phyloP scores from a whole-genome alignment of 2,797 vertebrate genomes.

The Pygocentrus nattereri region DNA sequence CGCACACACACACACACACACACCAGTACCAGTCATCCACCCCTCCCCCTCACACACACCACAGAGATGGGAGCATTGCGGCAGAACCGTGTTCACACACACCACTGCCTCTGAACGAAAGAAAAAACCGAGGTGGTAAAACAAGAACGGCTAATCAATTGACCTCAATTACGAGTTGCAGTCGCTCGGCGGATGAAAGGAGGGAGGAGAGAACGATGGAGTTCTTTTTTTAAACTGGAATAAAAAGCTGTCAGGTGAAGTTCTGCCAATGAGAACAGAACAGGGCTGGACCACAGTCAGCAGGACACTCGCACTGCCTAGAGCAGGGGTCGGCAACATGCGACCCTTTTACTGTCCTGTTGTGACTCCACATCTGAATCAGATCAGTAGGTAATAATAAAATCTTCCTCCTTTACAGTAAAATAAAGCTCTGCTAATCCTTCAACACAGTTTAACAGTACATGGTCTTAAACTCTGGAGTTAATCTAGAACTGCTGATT shows the following conservation, averaged over 20 bases:
- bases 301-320: background rate
- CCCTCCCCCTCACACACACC: constrained; percentile 8
- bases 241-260: background rate
- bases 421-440: no score
- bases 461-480: no score
- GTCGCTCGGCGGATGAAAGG: constrained; percentile 10
- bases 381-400: no score
- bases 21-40: background rate
- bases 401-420: no score
- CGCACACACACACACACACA: constrained; percentile 37
- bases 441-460: no score
- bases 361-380: no score
- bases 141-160: constrained; percentile 48
- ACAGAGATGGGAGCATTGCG: constrained; percentile 49
- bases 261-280: background rate
- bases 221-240: background rate
- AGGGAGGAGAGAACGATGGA: background rate
- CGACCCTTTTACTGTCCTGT: no score
- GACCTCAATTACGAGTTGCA: constrained; percentile 52
- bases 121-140: constrained; percentile 23
- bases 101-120: constrained; percentile 30
- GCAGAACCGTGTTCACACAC: constrained; percentile 52
- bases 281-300: background rate
- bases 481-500: no score
- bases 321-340: no score